phyloP scores from a whole-genome alignment of 2,888 invertebrate genomes.

The Antheraea yamamai region DNA sequence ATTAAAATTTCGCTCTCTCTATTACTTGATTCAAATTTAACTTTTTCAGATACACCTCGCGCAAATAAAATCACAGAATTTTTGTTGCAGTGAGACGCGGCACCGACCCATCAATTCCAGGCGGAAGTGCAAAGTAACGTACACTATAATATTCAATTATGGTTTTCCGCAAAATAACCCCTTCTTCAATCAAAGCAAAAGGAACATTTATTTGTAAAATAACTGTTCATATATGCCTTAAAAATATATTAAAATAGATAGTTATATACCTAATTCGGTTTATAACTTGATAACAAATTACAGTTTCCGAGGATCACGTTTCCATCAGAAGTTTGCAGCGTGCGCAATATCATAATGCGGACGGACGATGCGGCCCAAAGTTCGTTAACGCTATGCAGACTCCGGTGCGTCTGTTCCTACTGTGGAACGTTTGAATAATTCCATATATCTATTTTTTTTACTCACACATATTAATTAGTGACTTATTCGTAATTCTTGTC shows the following conservation, averaged over 20 bases:
- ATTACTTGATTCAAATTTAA: too few species aligned
- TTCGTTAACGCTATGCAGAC: slow-evolving; percentile 11
- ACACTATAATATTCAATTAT: too few species aligned
- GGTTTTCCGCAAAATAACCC: too few species aligned
- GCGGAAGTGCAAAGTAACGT: too few species aligned
- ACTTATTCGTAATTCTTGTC: neutral
- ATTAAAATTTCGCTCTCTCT: too few species aligned
- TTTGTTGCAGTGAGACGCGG: too few species aligned
- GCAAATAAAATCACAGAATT: too few species aligned
- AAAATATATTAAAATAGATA: neutral
- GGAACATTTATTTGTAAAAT: neutral
- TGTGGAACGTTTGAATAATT: neutral
- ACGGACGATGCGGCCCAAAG: slow-evolving; percentile 10
- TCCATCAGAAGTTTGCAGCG: slow-evolving; percentile 3
- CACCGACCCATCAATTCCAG: too few species aligned
- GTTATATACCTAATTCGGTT: neutral
- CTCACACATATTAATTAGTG: neutral
- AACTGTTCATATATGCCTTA: neutral
- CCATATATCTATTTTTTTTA: neutral
- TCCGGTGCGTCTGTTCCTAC: neutral
- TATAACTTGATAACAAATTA: slow-evolving; percentile 3
- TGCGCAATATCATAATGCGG: slow-evolving; percentile 11
- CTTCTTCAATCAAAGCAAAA: too few species aligned
- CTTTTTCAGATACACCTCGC: too few species aligned
- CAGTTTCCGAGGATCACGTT: neutral